Conservation (phyloP, 2,888 invertebrate genomes). For the Andrena dorsata region DNA sequence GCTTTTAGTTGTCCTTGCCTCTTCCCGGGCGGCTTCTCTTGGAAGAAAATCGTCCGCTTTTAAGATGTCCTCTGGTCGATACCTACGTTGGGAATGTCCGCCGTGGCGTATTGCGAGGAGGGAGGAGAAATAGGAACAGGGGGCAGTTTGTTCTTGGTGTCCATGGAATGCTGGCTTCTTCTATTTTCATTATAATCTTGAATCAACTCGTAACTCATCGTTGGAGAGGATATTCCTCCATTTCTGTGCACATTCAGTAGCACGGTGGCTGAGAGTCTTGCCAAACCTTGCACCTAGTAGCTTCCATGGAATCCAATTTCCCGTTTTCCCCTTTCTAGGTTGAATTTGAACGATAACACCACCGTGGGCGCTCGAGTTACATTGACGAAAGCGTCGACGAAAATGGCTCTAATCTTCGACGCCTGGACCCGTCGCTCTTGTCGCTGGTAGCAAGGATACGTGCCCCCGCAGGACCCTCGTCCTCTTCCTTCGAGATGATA, state of each 20-base stretch:
- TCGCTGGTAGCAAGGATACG: conserved; percentile 29
- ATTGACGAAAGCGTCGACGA: conserved; percentile 57
- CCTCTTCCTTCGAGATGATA: conserved; percentile 35
- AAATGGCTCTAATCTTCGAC: conserved; percentile 69
- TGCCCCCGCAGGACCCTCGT: conserved; percentile 4
- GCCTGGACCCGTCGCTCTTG: conserved; percentile 13
- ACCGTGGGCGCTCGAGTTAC: conserved; percentile 46
- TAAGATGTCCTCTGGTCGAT: not conserved
- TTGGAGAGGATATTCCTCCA: not conserved
- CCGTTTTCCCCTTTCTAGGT: conserved; percentile 40
- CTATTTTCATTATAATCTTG: not conserved
- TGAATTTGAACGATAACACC: conserved; percentile 75
- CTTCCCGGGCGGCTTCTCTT: not conserved
- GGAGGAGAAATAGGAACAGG: not conserved
- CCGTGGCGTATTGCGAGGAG: too few species aligned
- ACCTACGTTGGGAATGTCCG: too few species aligned
- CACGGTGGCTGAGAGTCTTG: not conserved
- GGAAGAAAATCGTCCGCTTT: not conserved
- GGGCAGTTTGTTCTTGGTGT: not conserved
- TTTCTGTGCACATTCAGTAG: not conserved
- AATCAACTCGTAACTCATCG: conserved; percentile 2
- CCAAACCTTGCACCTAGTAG: not conserved
- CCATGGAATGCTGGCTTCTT: not conserved
- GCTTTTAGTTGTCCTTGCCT: not conserved
- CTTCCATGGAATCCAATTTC: not conserved